A percentile compares a stretch with the other conserved stretches of the same genome.
phyloP scores from a whole-genome alignment of 2,797 vertebrate genomes.

The Ambastaia sidthimunki region DNA sequence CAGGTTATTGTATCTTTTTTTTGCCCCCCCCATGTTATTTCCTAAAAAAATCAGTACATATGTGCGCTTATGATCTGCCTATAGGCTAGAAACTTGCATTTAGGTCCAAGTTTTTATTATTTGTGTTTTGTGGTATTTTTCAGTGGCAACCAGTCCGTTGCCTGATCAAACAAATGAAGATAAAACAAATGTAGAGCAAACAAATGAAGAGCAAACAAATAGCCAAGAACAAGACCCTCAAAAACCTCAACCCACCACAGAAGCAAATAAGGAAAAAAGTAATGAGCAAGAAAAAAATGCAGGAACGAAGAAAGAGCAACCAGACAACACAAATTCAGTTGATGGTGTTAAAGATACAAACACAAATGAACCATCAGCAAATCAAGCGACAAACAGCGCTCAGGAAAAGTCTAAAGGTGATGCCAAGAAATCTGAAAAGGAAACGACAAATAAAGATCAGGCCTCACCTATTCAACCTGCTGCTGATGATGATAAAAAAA shows the following conservation, averaged over 20 bases:
- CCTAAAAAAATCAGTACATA: no score
- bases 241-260: neutral
- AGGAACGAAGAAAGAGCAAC: neutral
- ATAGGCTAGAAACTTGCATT: neutral
- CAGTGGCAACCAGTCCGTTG: neutral
- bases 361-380: neutral
- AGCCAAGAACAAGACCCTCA: fast-evolving
- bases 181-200: neutral
- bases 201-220: no score
- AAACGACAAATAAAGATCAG: fast-evolving
- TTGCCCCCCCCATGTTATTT: no score
- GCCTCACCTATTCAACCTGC: neutral
- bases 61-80: neutral
- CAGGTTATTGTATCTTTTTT: no score
- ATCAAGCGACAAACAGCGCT: neutral
- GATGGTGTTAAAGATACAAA: neutral
- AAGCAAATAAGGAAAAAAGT: neutral
- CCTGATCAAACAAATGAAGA: fast-evolving
- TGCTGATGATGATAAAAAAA: neutral
- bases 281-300: neutral
- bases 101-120: neutral
- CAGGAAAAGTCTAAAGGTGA: fast-evolving
- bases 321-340: neutral
- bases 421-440: fast-evolving
- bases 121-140: slow-evolving; percentile 2